These are phyloP conservation scores for Aphidius ervi DNA, from an alignment of 1,140 invertebrate species.

Conservation along the genomic window DNA sequence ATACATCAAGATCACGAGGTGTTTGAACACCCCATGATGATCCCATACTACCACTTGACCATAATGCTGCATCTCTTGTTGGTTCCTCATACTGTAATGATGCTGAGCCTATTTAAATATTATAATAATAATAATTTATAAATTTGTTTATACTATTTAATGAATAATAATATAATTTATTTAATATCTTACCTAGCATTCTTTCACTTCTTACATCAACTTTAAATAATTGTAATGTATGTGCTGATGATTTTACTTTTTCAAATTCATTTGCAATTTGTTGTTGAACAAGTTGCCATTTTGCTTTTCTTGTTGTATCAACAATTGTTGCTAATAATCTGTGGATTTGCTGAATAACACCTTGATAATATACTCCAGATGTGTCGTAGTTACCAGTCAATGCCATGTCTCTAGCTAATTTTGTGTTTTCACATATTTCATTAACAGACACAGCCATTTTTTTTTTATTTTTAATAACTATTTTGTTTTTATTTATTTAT, in stretches of 20 bases:
- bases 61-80: conserved; percentile 52
- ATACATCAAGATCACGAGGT: conserved; percentile 78
- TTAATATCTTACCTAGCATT: conserved; percentile 40
- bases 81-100: conserved; percentile 61
- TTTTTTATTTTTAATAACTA: conserved; percentile 42
- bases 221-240: conserved; percentile 64
- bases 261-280: conserved; percentile 88
- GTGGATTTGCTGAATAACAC: conserved; percentile 86
- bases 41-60: conserved; percentile 39
- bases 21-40: conserved; percentile 71
- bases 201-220: conserved; percentile 56
- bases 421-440: conserved; percentile 89
- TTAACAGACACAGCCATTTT: conserved; percentile 78
- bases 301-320: conserved; percentile 74
- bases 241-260: conserved; percentile 78
- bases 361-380: conserved; percentile 91
- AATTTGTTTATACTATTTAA: too few relatives aligned
- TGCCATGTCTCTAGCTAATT: conserved; percentile 90
- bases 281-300: conserved; percentile 90
- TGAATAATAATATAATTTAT: neutral
- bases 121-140: conserved; percentile 8
- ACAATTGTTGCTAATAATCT: conserved; percentile 75
- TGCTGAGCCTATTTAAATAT: conserved; percentile 32
- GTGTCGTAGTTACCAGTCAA: conserved; percentile 94
- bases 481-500: conserved; percentile 2